Percentiles rank a stretch among this genome's conserved stretches.
Conservation (phyloP, 1,140 invertebrate genomes). For the Drosophila serrata region DNA sequence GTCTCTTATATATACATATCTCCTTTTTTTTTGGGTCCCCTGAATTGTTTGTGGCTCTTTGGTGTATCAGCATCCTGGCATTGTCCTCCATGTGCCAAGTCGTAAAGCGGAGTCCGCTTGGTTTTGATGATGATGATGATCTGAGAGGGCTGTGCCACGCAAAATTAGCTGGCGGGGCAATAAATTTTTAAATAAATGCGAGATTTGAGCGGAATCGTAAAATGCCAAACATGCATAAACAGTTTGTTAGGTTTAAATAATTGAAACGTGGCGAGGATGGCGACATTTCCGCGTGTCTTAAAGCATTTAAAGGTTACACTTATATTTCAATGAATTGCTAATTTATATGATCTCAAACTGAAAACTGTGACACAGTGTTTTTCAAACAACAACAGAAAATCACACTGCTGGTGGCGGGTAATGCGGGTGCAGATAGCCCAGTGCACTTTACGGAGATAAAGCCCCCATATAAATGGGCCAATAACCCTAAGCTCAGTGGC, state of each 20-base stretch:
- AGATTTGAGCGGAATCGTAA: conserved; percentile 39
- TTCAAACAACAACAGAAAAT: not conserved
- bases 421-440: conserved; percentile 28
- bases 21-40: not conserved
- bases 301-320: conserved; percentile 9
- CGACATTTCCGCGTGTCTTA: conserved; percentile 9
- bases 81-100: conserved; percentile 37
- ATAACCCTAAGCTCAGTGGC: conserved; percentile 47
- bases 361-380: not conserved
- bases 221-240: conserved; percentile 38
- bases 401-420: conserved; percentile 2
- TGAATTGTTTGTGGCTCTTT: conserved; percentile 12
- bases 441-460: conserved; percentile 27
- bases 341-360: conserved; percentile 9
- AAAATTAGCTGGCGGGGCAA: conserved; percentile 29
- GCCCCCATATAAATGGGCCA: conserved; percentile 38
- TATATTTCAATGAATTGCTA: conserved; percentile 12
- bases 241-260: conserved; percentile 35
- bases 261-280: conserved; percentile 22
- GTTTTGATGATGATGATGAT: conserved; percentile 19
- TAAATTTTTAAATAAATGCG: conserved; percentile 52
- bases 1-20: conserved; percentile 33
- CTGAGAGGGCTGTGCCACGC: conserved; percentile 7
- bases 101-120: conserved; percentile 22
- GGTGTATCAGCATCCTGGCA: conserved; percentile 21